These are phyloP conservation scores for Barypeithes pellucidus DNA, from an alignment of 2,888 invertebrate species.

Conservation along the genomic window DNA sequence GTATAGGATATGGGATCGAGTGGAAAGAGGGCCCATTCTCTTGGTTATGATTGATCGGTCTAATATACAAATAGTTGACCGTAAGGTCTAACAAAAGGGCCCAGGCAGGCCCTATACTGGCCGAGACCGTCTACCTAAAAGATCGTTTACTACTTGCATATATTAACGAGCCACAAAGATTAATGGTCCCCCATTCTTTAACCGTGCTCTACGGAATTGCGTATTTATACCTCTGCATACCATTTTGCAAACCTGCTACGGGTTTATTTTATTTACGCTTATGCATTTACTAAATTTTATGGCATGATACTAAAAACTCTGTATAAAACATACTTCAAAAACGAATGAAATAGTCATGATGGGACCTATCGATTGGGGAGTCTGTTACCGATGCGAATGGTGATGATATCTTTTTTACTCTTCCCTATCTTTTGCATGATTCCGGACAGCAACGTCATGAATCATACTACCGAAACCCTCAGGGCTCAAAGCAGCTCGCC, in stretches of 20 bases:
- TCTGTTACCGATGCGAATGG: no score
- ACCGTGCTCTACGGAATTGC: slow-evolving; percentile 49
- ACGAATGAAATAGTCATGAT: no score
- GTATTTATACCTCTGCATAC: slow-evolving; percentile 46
- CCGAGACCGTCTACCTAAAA: slow-evolving; percentile 68
- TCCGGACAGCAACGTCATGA: no score
- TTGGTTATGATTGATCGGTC: slow-evolving; percentile 71
- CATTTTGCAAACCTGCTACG: slow-evolving; percentile 38
- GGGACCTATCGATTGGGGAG: no score
- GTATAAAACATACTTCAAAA: no score
- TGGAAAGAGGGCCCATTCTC: slow-evolving; percentile 66
- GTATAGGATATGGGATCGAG: slow-evolving; percentile 58
- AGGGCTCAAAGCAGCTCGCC: no score
- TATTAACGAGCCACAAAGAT: slow-evolving; percentile 70
- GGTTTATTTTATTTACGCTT: slow-evolving; percentile 12
- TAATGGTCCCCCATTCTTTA: slow-evolving; percentile 64
- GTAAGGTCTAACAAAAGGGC: slow-evolving; percentile 70
- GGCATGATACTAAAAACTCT: no score
- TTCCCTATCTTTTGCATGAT: no score
- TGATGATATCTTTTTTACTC: no score
- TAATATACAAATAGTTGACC: slow-evolving; percentile 73
- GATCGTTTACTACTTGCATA: slow-evolving; percentile 71
- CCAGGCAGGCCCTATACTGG: slow-evolving; percentile 56
- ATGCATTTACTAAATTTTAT: slow-evolving; percentile 22
- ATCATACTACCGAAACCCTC: no score